Conservation (phyloP, 1,140 invertebrate species). For the Zaprionus camerounensis region DNA sequence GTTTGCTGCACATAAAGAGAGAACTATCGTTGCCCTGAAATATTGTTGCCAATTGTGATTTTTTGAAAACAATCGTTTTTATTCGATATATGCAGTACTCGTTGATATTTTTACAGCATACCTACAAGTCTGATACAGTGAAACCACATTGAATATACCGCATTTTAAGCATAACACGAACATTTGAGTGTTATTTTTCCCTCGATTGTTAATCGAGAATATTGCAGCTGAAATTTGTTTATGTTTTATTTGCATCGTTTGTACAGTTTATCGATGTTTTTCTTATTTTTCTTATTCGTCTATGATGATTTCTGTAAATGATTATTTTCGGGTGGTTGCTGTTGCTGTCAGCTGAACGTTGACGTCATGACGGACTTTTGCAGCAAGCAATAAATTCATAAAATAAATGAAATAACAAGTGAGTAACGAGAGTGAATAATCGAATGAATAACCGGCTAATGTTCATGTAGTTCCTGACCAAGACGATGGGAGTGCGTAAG, state of each 20-base stretch:
- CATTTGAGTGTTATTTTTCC: constrained; percentile 5
- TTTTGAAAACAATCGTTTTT: too few species aligned
- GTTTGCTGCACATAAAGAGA: too few species aligned
- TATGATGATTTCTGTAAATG: constrained; percentile 71
- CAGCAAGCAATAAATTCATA: constrained; percentile 3
- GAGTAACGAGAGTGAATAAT: constrained; percentile 7
- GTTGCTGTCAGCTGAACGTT: constrained; percentile 15
- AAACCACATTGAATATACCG: neutral
- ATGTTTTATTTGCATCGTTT: constrained; percentile 44
- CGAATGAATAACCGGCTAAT: constrained; percentile 1
- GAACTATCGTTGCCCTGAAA: too few species aligned
- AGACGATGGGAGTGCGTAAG: neutral
- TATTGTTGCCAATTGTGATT: too few species aligned
- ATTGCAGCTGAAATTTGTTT: constrained; percentile 42
- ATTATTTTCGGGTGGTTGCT: constrained; percentile 41
- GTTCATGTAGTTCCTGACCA: neutral
- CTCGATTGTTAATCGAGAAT: constrained; percentile 12
- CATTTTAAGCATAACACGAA: constrained; percentile 1
- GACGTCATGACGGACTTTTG: constrained; percentile 18
- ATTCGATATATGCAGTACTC: too few species aligned
- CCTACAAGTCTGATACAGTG: neutral
- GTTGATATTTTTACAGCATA: neutral
- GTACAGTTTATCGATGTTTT: constrained; percentile 67
- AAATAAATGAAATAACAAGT: constrained; percentile 20
- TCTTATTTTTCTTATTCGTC: constrained; percentile 57